phyloP scores from a whole-genome alignment of 2,113 vertebrate species.

The Notarius lentiginosus region DNA sequence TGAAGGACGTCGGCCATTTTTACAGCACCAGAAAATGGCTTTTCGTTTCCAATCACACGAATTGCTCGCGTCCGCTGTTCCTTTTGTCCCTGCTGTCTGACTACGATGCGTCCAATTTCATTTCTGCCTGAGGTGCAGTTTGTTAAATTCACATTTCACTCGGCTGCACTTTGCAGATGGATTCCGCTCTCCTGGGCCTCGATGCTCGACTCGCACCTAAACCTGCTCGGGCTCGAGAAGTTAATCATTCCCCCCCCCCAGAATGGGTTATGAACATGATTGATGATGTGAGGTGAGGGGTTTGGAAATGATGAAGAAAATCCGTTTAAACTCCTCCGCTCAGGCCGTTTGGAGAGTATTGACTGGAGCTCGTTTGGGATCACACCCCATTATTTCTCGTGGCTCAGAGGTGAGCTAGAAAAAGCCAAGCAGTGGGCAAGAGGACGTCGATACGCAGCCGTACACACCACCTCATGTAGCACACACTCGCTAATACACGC shows the following conservation, averaged over 20 bases:
- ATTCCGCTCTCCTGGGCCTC: not conserved
- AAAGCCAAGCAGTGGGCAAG: not conserved
- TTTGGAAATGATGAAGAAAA: slow-evolving; percentile 12
- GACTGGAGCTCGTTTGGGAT: not conserved
- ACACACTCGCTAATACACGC: not conserved
- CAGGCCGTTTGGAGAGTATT: not conserved
- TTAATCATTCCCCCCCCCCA: not conserved
- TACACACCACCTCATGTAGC: not conserved
- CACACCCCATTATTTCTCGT: not conserved
- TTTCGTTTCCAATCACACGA: not conserved
- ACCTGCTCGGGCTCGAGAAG: not conserved
- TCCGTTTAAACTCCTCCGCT: slow-evolving; percentile 1
- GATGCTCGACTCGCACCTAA: not conserved
- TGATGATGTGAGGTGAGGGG: slow-evolving; percentile 8
- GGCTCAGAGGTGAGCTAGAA: not conserved
- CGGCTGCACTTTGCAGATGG: slow-evolving; percentile 4
- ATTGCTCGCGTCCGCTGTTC: not conserved
- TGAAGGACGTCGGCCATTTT: slow-evolving; percentile 21
- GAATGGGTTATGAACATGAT: not conserved
- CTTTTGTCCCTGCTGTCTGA: not conserved
- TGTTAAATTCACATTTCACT: not conserved
- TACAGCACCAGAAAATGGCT: not conserved
- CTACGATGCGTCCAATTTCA: slow-evolving; percentile 10
- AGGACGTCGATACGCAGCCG: not conserved
- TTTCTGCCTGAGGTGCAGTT: slow-evolving; percentile 35